Evolutionary conservation across 2,888 invertebrate genomes (phyloP), one percentile per base, ranked within the genome.

Genomic region (Dromius quadrimaculatus): DNA sequence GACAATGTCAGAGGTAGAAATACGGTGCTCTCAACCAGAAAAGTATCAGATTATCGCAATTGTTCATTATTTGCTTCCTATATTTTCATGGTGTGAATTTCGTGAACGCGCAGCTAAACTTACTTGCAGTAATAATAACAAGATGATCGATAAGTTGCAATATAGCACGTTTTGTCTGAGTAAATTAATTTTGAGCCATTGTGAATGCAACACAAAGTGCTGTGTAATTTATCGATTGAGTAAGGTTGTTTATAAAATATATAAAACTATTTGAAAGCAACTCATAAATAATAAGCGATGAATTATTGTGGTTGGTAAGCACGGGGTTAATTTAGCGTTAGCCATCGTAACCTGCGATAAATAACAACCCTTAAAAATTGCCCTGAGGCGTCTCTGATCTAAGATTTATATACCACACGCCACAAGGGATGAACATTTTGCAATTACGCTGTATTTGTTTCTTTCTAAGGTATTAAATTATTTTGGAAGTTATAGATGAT

Each of bases 331-430:
- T 68, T 68, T 68, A 68, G 68, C 45, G 41, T 59, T 54, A 41
- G 41, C 66, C 38, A 41, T 23, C 54, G 28, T 6, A 19, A 23
- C 32, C 43, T 68, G 68, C 32, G 57, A 68, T 68, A 68, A 68
- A 68, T 68, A 68, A 68, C 68, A 45, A 59, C 59, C 45, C 68
- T 68, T 59, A 68, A 68, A 68, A 68, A 68, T 68, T 68, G 45
- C 68, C 23, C 43, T 57, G 34, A 41, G 45, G 68, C 68, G 41
- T 23, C 41, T 54, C 45, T 50, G 54, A 66, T 66, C 66, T 66
- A 23, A 66, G 66, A 66, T 66, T 66, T 66, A 66, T 66, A 38
- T 28, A 43, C 41, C 22, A 38, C 66, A 66, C 38, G 50, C 50
- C 22, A 50, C 34, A 13, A 36, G 47, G 47, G 64, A 43, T 45